These are phyloP conservation scores for Neotoma lepida DNA, from an alignment of 2,113 vertebrate species.

Conservation along the genomic window DNA sequence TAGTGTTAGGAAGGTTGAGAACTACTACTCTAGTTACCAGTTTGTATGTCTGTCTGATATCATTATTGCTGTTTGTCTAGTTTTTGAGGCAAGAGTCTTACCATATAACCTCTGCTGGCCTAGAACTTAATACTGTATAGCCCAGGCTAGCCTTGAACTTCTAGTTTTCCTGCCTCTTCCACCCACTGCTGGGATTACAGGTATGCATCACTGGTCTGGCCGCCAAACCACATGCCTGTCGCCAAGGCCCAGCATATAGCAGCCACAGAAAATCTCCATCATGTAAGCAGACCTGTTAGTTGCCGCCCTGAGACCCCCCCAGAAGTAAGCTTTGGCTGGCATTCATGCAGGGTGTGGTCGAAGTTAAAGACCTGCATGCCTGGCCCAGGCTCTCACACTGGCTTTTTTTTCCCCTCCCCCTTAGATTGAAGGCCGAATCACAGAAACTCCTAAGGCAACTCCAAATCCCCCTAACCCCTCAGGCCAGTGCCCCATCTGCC, in stretches of 20 bases:
- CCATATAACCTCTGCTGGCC: not conserved
- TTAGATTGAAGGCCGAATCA: constrained; percentile 92
- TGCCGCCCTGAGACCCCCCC: not conserved
- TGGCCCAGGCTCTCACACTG: not conserved
- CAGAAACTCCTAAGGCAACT: constrained; percentile 74
- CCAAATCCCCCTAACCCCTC: constrained; percentile 93
- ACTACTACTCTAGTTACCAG: not conserved
- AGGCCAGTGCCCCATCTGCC: constrained; percentile 96
- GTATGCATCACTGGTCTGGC: not conserved
- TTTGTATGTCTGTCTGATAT: not conserved
- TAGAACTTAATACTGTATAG: not conserved
- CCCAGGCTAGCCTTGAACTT: not conserved
- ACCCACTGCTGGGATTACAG: not conserved
- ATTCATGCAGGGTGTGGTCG: not conserved
- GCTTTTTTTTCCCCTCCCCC: constrained; percentile 67
- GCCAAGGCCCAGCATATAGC: not conserved
- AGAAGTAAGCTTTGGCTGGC: not conserved
- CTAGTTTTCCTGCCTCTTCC: not conserved
- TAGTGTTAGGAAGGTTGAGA: not conserved
- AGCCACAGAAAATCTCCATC: not conserved
- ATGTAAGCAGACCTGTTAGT: not conserved
- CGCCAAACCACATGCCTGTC: not conserved
- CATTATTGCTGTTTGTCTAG: not conserved
- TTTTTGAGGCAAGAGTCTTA: not conserved
- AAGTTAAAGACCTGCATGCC: not conserved